Evolutionary conservation across 64 coral and sea anemone species (phyloP).

Genomic region (Montipora cactus): DNA sequence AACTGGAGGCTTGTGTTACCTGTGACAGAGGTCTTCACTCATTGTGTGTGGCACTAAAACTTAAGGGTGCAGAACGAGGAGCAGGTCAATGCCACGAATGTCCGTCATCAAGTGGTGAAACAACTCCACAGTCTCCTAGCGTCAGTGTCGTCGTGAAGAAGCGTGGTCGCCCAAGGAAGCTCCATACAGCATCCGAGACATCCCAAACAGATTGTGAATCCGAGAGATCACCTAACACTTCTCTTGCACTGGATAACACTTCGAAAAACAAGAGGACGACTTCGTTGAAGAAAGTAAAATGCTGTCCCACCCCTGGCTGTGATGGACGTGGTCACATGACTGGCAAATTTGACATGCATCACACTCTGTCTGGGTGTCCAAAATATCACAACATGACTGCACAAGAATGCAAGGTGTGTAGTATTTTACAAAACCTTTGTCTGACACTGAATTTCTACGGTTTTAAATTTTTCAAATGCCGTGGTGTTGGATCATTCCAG

Average conservation of each 20-base stretch:
- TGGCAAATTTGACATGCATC: conserved; percentile 88
- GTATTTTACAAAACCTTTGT: not conserved
- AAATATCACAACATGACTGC: conserved; percentile 83
- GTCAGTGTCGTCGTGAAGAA: conserved; percentile 36
- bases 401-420: conserved; percentile 75
- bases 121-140: not conserved
- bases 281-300: conserved; percentile 46
- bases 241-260: not conserved
- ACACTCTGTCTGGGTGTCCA: conserved; percentile 87
- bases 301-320: conserved; percentile 88
- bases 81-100: conserved; percentile 62
- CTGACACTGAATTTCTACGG: not conserved
- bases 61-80: conserved; percentile 44
- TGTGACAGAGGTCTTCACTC: conserved; percentile 92
- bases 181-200: not conserved
- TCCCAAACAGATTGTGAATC: conserved; percentile 53
- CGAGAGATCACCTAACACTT: conserved; percentile 41
- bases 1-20: conserved; percentile 63
- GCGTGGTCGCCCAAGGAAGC: conserved; percentile 67
- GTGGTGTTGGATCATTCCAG: no score
- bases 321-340: conserved; percentile 90
- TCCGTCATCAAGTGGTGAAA: not conserved
- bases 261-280: not conserved
- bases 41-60: conserved; percentile 76
- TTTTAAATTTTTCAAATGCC: no score